These are phyloP conservation scores for Pilophorus perplexus DNA, from an alignment of 2,888 invertebrate genomes.

Conservation along the genomic window DNA sequence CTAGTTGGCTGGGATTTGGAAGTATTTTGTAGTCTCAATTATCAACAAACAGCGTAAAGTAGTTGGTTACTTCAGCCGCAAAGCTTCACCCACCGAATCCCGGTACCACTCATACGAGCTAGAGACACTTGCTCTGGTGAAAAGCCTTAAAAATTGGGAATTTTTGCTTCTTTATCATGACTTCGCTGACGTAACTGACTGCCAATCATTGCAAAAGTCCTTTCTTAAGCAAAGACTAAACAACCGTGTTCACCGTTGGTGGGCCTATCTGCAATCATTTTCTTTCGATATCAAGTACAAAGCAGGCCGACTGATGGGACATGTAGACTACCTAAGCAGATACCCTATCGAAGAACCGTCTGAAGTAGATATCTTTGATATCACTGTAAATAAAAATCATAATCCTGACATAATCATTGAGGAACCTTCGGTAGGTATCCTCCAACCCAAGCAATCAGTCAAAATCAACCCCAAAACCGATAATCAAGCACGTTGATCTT, in stretches of 20 bases:
- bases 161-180: background rate
- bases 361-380: background rate
- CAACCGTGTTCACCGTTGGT: conserved; percentile 50
- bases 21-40: background rate
- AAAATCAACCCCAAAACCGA: too few species aligned
- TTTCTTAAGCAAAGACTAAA: conserved; percentile 49
- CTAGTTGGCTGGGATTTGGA: conserved; percentile 1
- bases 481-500: background rate
- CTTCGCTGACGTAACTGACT: conserved; percentile 49
- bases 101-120: conserved; percentile 6
- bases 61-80: conserved; percentile 8
- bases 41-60: background rate
- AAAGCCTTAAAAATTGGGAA: background rate
- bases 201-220: conserved; percentile 50
- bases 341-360: background rate
- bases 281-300: background rate
- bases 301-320: background rate
- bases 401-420: background rate
- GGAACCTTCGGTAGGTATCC: background rate
- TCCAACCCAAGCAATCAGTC: too few species aligned
- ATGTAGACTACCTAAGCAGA: conserved; percentile 12
- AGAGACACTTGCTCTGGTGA: background rate
- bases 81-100: background rate
- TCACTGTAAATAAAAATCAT: background rate
- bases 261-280: conserved; percentile 46